A percentile compares a stretch with the other conserved stretches of the same genome.
Conservation (phyloP, 1,140 invertebrate species). For the Hestina assimilis region DNA sequence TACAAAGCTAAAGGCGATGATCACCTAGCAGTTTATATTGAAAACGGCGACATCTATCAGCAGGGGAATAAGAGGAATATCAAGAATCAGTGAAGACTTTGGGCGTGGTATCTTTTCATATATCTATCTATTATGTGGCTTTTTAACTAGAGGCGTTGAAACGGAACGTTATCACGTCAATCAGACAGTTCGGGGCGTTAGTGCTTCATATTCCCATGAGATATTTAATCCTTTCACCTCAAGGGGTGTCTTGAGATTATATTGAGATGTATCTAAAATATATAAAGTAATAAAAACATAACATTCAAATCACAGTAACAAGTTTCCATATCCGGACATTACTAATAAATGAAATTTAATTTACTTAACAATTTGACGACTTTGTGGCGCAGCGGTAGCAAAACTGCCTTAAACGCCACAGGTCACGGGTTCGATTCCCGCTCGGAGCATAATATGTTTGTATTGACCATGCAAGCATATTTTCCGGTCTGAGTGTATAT, state of each 20-base stretch:
- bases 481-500: too few species aligned
- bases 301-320: too few species aligned
- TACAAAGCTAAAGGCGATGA: constrained; percentile 38
- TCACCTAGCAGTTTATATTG: constrained; percentile 50
- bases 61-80: constrained; percentile 31
- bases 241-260: background rate
- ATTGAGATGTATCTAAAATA: too few species aligned
- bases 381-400: too few species aligned
- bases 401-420: too few species aligned
- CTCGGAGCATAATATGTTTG: too few species aligned
- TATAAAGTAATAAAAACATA: too few species aligned
- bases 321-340: too few species aligned
- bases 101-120: constrained; percentile 22
- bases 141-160: constrained; percentile 9
- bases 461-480: too few species aligned
- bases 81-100: constrained; percentile 10
- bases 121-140: constrained; percentile 4
- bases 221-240: background rate
- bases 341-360: too few species aligned
- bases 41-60: constrained; percentile 40
- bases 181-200: background rate
- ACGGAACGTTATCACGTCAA: background rate
- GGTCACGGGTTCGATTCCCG: too few species aligned
- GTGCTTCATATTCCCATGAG: background rate
- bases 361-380: too few species aligned